A percentile compares a stretch with the other conserved stretches of the same genome.
Conservation (phyloP, 2,888 invertebrate genomes). For the Drosophila phalerata region DNA sequence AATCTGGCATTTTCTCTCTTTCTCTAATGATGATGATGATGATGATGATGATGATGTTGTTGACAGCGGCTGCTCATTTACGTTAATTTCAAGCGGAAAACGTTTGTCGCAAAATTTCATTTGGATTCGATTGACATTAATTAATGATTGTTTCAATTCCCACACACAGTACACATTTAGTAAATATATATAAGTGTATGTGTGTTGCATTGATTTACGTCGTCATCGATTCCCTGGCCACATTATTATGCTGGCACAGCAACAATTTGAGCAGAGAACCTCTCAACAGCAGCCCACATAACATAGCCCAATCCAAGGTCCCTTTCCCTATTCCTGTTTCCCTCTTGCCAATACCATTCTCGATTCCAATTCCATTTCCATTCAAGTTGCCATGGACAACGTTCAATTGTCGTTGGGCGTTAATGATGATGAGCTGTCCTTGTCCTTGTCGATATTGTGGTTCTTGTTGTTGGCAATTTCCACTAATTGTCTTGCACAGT, state of each 20-base stretch:
- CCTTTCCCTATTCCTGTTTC: slow-evolving; percentile 5
- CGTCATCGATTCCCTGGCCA: slow-evolving; percentile 63
- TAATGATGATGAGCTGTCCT: slow-evolving; percentile 64
- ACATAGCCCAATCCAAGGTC: slow-evolving; percentile 10
- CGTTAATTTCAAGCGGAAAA: slow-evolving; percentile 76
- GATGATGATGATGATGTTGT: slow-evolving; percentile 26
- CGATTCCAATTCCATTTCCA: background rate
- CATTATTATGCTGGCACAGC: slow-evolving; percentile 78
- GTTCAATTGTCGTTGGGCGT: slow-evolving; percentile 63
- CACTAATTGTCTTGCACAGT: slow-evolving; percentile 64
- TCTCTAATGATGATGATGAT: slow-evolving; percentile 13
- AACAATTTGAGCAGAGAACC: slow-evolving; percentile 49
- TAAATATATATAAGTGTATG: slow-evolving; percentile 17
- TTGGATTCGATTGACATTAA: slow-evolving; percentile 79
- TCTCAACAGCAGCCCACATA: slow-evolving; percentile 49
- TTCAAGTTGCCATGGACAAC: slow-evolving; percentile 45
- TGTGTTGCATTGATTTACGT: slow-evolving; percentile 73
- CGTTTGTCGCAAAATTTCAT: slow-evolving; percentile 79
- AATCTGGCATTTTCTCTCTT: slow-evolving; percentile 16
- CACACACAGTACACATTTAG: slow-evolving; percentile 41
- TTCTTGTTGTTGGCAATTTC: slow-evolving; percentile 39
- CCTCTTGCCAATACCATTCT: background rate
- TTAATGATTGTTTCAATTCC: slow-evolving; percentile 77
- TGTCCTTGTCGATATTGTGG: slow-evolving; percentile 38
- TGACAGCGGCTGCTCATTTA: slow-evolving; percentile 64